Evolutionary conservation across 2,113 vertebrate species (phyloP), one percentile per base, ranked within the genome.

Genomic region (Cercopithecus mona): DNA sequence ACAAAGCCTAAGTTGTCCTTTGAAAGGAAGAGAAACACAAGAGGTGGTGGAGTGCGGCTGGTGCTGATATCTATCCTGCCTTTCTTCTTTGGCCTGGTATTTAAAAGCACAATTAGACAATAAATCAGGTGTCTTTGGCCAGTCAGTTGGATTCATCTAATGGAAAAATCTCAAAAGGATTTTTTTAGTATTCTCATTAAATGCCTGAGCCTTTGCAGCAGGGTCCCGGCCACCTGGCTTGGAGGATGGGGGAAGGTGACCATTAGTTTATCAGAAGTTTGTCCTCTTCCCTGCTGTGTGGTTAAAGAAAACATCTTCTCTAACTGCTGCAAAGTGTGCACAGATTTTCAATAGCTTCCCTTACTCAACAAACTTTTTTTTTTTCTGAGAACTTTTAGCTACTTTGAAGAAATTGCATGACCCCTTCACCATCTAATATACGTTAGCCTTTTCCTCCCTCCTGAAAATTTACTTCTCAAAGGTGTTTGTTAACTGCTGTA

Each of bases 161-260:
- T n/a, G 4, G 4, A 52, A 92, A 88, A 95, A 59, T 78, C 75
- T 75, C 50, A 12, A 13, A 38, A 61, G 57, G 43, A 38, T 76
- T 8, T 52, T 52, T 52, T 25, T n/a, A 22, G 25, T 75, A 9
- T 93, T 86, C 38, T 57, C 48, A 72, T 78, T 88, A 90, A 94
- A 97, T 83, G 88, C 82, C 88, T 35, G 95, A 94, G 40, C 38
- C 52, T 80, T 88, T 27, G 45, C 84, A 91, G 45, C 78, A 35
- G 93, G 93, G 88, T 89, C 38, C 55, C 87, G 72, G 93, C 81
- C 96, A 83, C 97, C 96, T 97, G 96, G 97, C 68, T 93, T 55
- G 8, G 40, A 0, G 0, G 83, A 20, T 0, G 0, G 80, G 25
- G 76, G 78, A 66, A 73, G 80, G 93, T 86, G 48, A 18, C 23